Conservation (phyloP, 2,888 invertebrate genomes). For the Drosophila affinis region DNA sequence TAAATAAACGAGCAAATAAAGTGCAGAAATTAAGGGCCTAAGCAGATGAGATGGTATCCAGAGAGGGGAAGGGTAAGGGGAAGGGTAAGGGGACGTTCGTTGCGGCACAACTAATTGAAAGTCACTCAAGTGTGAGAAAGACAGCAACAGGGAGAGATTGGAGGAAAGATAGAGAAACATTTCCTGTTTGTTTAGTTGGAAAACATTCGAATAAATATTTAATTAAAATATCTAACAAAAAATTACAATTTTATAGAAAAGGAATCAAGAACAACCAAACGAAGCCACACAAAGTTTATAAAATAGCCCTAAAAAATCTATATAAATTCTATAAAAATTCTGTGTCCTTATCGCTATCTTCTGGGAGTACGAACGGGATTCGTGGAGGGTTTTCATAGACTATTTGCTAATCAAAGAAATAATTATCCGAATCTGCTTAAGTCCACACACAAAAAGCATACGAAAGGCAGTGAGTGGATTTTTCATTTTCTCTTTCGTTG, state of each 20-base stretch:
- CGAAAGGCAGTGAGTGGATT: neutral
- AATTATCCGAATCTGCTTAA: neutral
- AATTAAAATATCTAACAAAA: conserved; percentile 69
- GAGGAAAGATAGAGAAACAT: conserved; percentile 1
- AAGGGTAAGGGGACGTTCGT: conserved; percentile 35
- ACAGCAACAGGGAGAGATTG: neutral
- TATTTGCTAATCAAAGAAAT: neutral
- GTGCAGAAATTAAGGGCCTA: conserved; percentile 58
- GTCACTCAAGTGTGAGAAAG: conserved; percentile 74
- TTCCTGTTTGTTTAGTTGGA: conserved; percentile 48
- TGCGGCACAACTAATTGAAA: conserved; percentile 82
- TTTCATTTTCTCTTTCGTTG: conserved; percentile 21
- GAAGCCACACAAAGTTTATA: neutral
- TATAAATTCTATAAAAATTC: too few relatives aligned
- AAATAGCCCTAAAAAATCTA: too few relatives aligned
- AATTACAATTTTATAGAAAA: conserved; percentile 20
- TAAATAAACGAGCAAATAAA: conserved; percentile 80
- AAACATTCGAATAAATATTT: conserved; percentile 70
- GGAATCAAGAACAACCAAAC: too few relatives aligned
- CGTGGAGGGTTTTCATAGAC: neutral
- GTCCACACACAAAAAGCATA: neutral
- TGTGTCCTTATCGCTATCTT: too few relatives aligned
- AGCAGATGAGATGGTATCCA: neutral
- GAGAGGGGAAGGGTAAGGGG: neutral
- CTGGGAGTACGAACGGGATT: neutral